A percentile compares a stretch with the other conserved stretches of the same genome.
Evolutionary conservation across 2,113 vertebrate species (phyloP).

Genomic region (Grammomys surdaster): DNA sequence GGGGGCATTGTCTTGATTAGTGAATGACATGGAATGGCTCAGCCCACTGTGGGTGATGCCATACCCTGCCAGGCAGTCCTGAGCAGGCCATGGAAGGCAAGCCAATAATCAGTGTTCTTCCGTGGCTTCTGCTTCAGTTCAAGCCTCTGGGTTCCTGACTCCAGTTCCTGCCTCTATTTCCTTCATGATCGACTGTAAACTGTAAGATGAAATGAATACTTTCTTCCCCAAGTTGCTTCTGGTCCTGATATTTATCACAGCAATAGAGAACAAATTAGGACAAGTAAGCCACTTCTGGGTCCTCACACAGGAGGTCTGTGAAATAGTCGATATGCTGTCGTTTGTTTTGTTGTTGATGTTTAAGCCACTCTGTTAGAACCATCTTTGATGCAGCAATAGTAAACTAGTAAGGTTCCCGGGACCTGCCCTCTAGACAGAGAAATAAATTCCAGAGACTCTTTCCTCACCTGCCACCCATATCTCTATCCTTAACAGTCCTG

Average conservation of each 20-base stretch:
- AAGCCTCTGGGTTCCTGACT: neutral
- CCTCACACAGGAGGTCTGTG: neutral
- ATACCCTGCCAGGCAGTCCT: neutral
- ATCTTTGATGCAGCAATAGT: neutral
- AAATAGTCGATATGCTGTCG: neutral
- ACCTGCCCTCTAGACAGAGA: neutral
- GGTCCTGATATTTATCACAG: neutral
- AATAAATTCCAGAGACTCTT: neutral
- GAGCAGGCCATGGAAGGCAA: no score
- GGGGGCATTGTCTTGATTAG: neutral
- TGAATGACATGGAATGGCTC: neutral
- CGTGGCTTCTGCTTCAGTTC: neutral
- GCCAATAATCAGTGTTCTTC: neutral
- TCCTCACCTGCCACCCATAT: neutral
- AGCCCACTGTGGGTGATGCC: neutral
- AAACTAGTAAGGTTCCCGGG: neutral
- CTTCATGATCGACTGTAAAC: neutral
- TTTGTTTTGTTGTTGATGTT: neutral
- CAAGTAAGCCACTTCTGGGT: neutral
- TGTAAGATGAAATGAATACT: neutral
- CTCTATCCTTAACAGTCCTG: neutral
- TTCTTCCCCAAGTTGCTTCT: neutral
- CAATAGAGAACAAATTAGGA: neutral
- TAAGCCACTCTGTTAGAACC: neutral
- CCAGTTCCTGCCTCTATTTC: neutral